phyloP scores from a whole-genome alignment of 2,113 vertebrate genomes.

The Syngnathus scovelli region DNA sequence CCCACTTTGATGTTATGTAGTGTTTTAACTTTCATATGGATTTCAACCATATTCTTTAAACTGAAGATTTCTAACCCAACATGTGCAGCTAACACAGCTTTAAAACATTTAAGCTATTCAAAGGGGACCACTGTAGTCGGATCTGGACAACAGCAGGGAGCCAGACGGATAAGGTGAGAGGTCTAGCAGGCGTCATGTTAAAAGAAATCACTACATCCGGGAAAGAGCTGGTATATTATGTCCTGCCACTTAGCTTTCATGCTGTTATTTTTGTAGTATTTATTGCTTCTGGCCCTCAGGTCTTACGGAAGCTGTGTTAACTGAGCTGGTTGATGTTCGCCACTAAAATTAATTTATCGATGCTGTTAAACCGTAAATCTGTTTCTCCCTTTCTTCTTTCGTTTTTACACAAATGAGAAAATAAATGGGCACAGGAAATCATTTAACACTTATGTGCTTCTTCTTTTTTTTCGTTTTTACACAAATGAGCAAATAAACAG shows the following conservation, averaged over 20 bases:
- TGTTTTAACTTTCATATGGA: neutral
- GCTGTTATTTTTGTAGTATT: constrained; percentile 43
- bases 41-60: neutral
- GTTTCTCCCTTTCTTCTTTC: neutral
- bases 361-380: constrained; percentile 19
- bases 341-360: constrained; percentile 23
- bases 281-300: constrained; percentile 33
- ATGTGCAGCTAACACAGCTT: constrained; percentile 46
- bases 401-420: constrained; percentile 9
- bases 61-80: neutral
- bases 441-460: neutral
- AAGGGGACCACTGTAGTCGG: constrained; percentile 47
- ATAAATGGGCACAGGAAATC: neutral
- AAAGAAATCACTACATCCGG: constrained; percentile 52
- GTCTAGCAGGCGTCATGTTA: constrained; percentile 47
- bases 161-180: constrained; percentile 50
- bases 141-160: constrained; percentile 53
- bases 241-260: constrained; percentile 45
- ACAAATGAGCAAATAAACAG: constrained; percentile 14
- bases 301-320: constrained; percentile 33
- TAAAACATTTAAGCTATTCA: constrained; percentile 46
- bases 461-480: neutral
- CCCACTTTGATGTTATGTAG: neutral
- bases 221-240: constrained; percentile 45
- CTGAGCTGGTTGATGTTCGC: constrained; percentile 23